phyloP scores from a whole-genome alignment of 2,797 vertebrate genomes.

The Benthosema pterotum region DNA sequence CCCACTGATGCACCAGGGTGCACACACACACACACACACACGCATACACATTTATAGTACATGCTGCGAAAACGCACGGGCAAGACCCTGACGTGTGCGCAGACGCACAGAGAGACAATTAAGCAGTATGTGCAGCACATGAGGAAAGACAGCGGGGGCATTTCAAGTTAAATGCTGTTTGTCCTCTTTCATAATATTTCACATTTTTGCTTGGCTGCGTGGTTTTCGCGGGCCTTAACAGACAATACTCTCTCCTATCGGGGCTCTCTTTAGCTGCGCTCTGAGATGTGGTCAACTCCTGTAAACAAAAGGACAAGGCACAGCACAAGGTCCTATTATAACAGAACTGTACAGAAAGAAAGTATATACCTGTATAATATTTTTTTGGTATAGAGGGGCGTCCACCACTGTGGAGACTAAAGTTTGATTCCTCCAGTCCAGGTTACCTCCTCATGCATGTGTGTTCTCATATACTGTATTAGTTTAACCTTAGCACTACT shows the following conservation, averaged over 20 bases:
- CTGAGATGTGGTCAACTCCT: not conserved
- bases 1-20: constrained; percentile 9
- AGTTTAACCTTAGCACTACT: too few relatives aligned
- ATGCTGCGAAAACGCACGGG: not conserved
- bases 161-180: not conserved
- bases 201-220: constrained; percentile 11
- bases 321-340: not conserved
- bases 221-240: constrained; percentile 15
- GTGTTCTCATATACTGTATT: too few relatives aligned
- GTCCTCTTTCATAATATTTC: constrained; percentile 2
- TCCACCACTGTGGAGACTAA: too few relatives aligned
- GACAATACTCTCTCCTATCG: constrained; percentile 3
- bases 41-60: constrained; percentile 5
- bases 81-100: not conserved
- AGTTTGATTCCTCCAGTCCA: too few relatives aligned
- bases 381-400: too few relatives aligned
- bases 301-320: not conserved
- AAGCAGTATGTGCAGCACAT: not conserved
- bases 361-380: too few relatives aligned
- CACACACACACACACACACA: not conserved
- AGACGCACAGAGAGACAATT: not conserved
- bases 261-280: constrained; percentile 8
- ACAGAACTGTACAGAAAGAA: not conserved
- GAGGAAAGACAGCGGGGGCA: not conserved
- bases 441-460: too few relatives aligned